A percentile compares a stretch with the other conserved stretches of the same genome.
phyloP scores from a whole-genome alignment of 2,113 vertebrate genomes.

The Nothocercus nigrocapillus region DNA sequence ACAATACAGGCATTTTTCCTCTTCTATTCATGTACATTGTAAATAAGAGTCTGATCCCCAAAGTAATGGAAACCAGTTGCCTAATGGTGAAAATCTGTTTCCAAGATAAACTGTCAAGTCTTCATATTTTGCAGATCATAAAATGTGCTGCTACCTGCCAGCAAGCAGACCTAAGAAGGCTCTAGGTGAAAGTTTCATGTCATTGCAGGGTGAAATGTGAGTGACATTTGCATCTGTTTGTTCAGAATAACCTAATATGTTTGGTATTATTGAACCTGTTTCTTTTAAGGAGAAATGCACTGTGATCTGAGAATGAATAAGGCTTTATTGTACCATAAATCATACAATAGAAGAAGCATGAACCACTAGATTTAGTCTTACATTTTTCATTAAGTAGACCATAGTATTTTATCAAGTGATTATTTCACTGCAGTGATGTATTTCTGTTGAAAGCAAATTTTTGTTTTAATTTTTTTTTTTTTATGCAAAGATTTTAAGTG shows the following conservation, averaged over 20 bases:
- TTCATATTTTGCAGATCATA: background rate
- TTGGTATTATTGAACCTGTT: background rate
- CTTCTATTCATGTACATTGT: background rate
- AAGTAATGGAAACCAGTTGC: background rate
- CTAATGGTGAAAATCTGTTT: background rate
- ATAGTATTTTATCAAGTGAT: background rate
- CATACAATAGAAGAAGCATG: background rate
- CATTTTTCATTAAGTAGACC: background rate
- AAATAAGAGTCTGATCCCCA: background rate
- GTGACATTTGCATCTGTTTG: background rate
- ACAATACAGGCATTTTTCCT: background rate
- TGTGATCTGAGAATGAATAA: background rate
- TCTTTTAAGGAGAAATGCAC: background rate
- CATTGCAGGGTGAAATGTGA: background rate
- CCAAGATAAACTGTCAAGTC: background rate
- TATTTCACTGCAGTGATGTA: background rate
- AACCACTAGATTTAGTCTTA: background rate
- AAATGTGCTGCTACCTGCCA: background rate
- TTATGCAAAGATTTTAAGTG: background rate
- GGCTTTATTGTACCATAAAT: background rate
- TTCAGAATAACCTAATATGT: background rate
- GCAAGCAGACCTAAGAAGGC: background rate
- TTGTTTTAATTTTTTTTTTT: constrained; percentile 1
- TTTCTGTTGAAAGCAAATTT: background rate
- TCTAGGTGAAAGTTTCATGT: background rate